Evolutionary conservation across 2,888 invertebrate species (phyloP), one percentile per base, ranked within the genome.

Genomic region (Coleophora flavipennella): DNA sequence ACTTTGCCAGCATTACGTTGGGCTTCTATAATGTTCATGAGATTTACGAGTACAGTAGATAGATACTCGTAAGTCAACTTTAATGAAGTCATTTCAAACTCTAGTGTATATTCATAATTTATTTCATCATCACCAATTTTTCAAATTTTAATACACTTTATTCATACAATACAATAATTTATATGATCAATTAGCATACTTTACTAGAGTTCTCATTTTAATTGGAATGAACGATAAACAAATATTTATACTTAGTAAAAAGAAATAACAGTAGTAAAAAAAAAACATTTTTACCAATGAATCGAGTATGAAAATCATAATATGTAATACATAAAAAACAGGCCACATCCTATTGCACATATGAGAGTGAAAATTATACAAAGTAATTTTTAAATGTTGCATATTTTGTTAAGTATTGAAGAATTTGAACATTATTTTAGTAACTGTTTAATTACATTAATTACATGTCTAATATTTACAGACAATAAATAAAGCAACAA

Each of bases 161-260:
- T 76, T 74, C 73, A 72, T 80, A 81, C 77, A 79, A 69, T 83
- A 83, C 73, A 83, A 83, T 84, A 83, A 83, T 84, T 84, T 81
- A 80, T 79, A 80, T 81, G 81, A 79, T 75, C 76, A 73, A 70
- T 73, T 78, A 75, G 73, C 71, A 71, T 77, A 80, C 66, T 71
- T 72, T 66, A 57, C 77, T 80, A 80, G 67, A 74, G 69, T 72
- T 74, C 70, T 81, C 77, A 78, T 81, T 80, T 80, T 39, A 80
- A 83, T 71, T 84, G 84, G 84, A 84, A 84, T 84, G 84, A 83
- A 84, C 75, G 70, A 76, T 81, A 80, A 81, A 79, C 71, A 78
- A 79, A 71, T 77, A 72, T 77, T 74, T 69, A 73, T 74, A 67
- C 59, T 67, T 76, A 79, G 67, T 73, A 74, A 68, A 80, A 80